These are phyloP conservation scores for Epirrhoe tristata DNA, from an alignment of 2,888 invertebrate genomes.

Conservation along the genomic window DNA sequence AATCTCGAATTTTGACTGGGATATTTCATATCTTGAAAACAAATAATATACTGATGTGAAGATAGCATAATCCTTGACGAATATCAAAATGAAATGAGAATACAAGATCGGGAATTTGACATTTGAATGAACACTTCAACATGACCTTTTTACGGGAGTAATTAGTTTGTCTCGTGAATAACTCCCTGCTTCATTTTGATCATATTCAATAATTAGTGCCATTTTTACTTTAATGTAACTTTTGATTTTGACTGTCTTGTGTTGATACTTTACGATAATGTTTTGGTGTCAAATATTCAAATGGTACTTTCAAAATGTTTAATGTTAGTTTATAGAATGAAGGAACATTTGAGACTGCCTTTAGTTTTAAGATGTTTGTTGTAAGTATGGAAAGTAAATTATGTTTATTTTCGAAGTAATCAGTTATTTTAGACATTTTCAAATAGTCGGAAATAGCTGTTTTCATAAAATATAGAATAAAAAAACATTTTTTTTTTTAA, in stretches of 20 bases:
- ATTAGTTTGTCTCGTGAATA: background rate
- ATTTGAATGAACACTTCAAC: background rate
- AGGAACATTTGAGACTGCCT: slow-evolving; percentile 15
- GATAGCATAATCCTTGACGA: background rate
- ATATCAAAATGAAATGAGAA: background rate
- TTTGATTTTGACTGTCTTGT: slow-evolving; percentile 15
- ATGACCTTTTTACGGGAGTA: background rate
- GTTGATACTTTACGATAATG: slow-evolving; percentile 1
- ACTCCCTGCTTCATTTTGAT: slow-evolving; percentile 1
- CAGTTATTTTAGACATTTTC: background rate
- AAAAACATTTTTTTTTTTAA: background rate
- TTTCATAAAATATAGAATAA: background rate
- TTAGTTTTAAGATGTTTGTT: slow-evolving; percentile 11
- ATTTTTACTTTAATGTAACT: slow-evolving; percentile 19
- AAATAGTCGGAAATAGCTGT: slow-evolving; percentile 3
- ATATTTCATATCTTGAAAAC: too few relatives aligned
- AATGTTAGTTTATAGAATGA: slow-evolving; percentile 10
- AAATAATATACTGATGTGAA: background rate
- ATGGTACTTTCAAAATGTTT: slow-evolving; percentile 4
- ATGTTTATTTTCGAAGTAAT: slow-evolving; percentile 9
- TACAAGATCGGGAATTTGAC: background rate
- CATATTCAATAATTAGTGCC: slow-evolving; percentile 7
- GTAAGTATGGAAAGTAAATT: background rate
- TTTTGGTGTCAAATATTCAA: slow-evolving; percentile 14
- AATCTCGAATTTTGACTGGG: too few relatives aligned